Conservation (phyloP, 2,888 invertebrate species). For the Sinotaia quadrata region DNA sequence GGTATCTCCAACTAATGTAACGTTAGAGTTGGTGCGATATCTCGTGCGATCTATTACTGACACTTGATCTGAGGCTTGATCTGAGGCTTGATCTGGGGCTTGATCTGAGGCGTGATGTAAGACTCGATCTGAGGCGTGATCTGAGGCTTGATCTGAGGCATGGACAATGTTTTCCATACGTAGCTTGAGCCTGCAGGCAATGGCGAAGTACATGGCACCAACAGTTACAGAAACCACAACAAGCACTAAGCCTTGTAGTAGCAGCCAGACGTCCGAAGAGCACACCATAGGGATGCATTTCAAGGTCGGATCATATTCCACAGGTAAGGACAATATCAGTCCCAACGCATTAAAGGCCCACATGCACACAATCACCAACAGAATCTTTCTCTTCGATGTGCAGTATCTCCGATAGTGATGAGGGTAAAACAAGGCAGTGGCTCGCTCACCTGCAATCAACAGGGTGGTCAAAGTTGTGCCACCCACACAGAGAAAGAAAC, state of each 20-base stretch:
- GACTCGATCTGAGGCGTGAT: too few relatives aligned
- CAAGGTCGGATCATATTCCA: not conserved
- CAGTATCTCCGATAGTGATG: not conserved
- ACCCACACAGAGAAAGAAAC: not conserved
- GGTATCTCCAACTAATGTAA: too few relatives aligned
- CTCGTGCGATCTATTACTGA: too few relatives aligned
- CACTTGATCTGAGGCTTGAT: too few relatives aligned
- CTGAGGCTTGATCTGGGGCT: too few relatives aligned
- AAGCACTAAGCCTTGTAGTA: not conserved
- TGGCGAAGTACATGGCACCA: slow-evolving; percentile 1
- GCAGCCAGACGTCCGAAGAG: not conserved
- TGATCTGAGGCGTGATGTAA: too few relatives aligned
- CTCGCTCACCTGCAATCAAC: not conserved
- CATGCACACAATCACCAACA: not conserved
- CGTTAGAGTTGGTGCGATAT: too few relatives aligned
- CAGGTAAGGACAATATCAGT: not conserved
- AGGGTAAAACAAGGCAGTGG: not conserved
- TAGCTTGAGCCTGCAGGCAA: not conserved
- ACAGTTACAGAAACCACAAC: not conserved
- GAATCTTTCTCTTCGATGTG: not conserved
- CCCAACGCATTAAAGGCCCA: not conserved
- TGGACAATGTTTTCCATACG: too few relatives aligned
- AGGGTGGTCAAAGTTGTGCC: not conserved
- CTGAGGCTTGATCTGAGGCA: too few relatives aligned
- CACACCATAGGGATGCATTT: not conserved